A percentile compares a stretch with the other conserved stretches of the same genome.
Evolutionary conservation across 2,888 invertebrate genomes (phyloP).

Genomic region (Thera obeliscata): DNA sequence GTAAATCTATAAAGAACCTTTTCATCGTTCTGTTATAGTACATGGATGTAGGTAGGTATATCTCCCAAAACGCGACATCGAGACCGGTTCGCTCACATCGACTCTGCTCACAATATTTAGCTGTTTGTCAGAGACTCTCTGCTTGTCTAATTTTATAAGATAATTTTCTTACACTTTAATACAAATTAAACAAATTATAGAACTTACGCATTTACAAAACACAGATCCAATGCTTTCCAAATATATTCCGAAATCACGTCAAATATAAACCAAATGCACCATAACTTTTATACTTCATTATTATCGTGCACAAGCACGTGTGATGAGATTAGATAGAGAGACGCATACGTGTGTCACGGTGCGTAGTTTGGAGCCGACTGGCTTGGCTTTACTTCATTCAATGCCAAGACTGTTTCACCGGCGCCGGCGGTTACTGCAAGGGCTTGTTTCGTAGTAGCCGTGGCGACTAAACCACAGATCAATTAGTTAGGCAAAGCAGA

Average conservation of each 20-base stretch:
- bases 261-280: conserved; percentile 24
- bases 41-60: too few relatives aligned
- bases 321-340: conserved; percentile 20
- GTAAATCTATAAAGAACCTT: too few relatives aligned
- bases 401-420: conserved; percentile 52
- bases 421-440: conserved; percentile 51
- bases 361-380: conserved; percentile 55
- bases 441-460: conserved; percentile 61
- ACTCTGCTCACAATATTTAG: too few relatives aligned
- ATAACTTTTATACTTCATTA: conserved; percentile 35
- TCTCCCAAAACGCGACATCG: too few relatives aligned
- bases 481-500: too few relatives aligned
- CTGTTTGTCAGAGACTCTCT: too few relatives aligned
- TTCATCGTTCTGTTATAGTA: too few relatives aligned
- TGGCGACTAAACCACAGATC: neutral
- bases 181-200: neutral
- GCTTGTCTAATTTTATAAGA: too few relatives aligned
- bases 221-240: conserved; percentile 14
- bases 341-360: conserved; percentile 45
- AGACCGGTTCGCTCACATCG: too few relatives aligned
- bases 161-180: too few relatives aligned
- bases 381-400: conserved; percentile 54
- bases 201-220: conserved; percentile 36
- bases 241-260: conserved; percentile 11
- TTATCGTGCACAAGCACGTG: conserved; percentile 50